Percentiles rank a stretch among this genome's conserved stretches.
phyloP scores from a whole-genome alignment of 2,113 vertebrate species.

The Ictalurus furcatus region DNA sequence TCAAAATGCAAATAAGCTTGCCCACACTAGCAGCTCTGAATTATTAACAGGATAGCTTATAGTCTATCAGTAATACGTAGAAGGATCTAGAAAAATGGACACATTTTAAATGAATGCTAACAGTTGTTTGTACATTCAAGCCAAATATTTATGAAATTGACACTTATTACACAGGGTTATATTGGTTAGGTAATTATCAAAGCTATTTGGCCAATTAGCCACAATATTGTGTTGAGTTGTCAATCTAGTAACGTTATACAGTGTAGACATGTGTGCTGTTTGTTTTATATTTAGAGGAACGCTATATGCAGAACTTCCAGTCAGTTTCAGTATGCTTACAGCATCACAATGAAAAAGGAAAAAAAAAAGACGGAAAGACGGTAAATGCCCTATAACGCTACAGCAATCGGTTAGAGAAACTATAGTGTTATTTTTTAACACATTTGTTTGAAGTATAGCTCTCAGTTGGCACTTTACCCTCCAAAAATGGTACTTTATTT shows the following conservation, averaged over 20 bases:
- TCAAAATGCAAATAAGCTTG: neutral
- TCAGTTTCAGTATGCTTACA: neutral
- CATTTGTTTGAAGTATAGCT: neutral
- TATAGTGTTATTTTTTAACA: neutral
- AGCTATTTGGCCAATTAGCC: neutral
- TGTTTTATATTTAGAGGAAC: neutral
- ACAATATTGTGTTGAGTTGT: neutral
- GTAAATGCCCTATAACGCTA: neutral
- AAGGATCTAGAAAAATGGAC: neutral
- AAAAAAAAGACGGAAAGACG: neutral
- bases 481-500: neutral
- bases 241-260: neutral
- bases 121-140: neutral
- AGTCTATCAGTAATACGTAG: neutral
- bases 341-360: neutral
- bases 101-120: neutral
- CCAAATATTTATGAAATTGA: neutral
- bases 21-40: neutral
- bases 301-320: neutral
- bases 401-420: neutral
- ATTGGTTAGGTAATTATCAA: neutral
- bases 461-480: neutral
- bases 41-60: neutral
- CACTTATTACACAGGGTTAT: neutral
- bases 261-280: neutral